Conservation (phyloP, 2,113 vertebrate species). For the Sprattus sprattus region DNA sequence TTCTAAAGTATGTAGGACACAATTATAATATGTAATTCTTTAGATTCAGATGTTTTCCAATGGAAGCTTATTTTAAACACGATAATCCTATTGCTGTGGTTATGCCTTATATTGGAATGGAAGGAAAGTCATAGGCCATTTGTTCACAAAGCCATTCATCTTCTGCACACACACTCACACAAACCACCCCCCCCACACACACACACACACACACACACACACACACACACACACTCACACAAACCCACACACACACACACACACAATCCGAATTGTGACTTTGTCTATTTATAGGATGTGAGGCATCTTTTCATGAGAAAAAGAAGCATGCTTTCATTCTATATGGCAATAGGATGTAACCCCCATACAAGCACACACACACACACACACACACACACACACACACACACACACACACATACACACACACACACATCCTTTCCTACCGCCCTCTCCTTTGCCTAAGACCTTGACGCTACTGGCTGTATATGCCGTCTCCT, state of each 20-base stretch:
- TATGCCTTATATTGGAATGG: background rate
- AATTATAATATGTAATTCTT: constrained; percentile 23
- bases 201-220: background rate
- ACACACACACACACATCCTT: background rate
- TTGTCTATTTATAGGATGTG: constrained; percentile 37
- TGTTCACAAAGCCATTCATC: constrained; percentile 30
- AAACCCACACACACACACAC: background rate
- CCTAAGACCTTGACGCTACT: constrained; percentile 39
- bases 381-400: constrained; percentile 11
- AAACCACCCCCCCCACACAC: background rate
- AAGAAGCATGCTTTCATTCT: constrained; percentile 39
- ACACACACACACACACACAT: constrained; percentile 18
- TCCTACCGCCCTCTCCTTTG: constrained; percentile 23
- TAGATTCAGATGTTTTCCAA: background rate
- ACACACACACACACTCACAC: background rate
- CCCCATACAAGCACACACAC: background rate
- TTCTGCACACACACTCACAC: background rate
- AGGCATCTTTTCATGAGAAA: constrained; percentile 41
- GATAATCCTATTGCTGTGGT: background rate
- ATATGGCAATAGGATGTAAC: constrained; percentile 26
- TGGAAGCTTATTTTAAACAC: background rate
- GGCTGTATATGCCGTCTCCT: constrained; percentile 36
- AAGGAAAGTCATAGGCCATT: constrained; percentile 2
- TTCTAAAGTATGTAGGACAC: background rate
- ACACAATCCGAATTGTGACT: background rate